Evolutionary conservation across 1,140 invertebrate genomes (phyloP), one percentile per base, ranked within the genome.

Genomic region (Ostrea edulis): DNA sequence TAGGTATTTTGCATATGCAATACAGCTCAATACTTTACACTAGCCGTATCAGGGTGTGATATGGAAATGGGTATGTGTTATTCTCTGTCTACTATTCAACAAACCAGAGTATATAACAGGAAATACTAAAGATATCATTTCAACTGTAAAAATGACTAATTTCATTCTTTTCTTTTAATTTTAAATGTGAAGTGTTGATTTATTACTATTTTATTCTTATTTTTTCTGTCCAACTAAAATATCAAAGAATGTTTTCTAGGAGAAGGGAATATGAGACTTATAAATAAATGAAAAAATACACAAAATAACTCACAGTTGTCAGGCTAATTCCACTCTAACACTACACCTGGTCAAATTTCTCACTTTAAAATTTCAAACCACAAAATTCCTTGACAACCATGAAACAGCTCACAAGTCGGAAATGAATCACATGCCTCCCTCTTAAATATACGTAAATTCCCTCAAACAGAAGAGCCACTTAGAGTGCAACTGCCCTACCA

Each of bases 401-500:
- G 29, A 77, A 29, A 77, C 29, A 29, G 68, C 68, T 29, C 11
- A 35, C 68, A 77, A 77, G 68, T 0, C 68, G 68, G 68, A 77
- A 77, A 77, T 77, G 68, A 77, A 77, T 77, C 68, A 77, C 29
- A 77, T 77, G 11, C 25, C 68, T 77, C 25, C 68, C 68, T 77
- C 68, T 25, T 29, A 71, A 12, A 35, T 29, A 77, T 77, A 77
- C 68, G 25, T 77, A 77, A 35, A 9, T 25, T 77, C 68, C 68
- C 29, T 9, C 29, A 12, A 3, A 77, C 68, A 77, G 68, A 77
- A 77, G 68, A 14, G 25, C 22, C 68, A 29, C 68, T 77, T 35
- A 14, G 25, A 77, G 68, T 77, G 25, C 29, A 35, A 77, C 68
- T 12, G 68, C 25, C 68, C 29, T 17, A 35, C 29, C 68, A 29